Percentiles rank a stretch among this genome's conserved stretches.
Conservation (phyloP, 2,888 invertebrate genomes). For the Erebia aethiops region DNA sequence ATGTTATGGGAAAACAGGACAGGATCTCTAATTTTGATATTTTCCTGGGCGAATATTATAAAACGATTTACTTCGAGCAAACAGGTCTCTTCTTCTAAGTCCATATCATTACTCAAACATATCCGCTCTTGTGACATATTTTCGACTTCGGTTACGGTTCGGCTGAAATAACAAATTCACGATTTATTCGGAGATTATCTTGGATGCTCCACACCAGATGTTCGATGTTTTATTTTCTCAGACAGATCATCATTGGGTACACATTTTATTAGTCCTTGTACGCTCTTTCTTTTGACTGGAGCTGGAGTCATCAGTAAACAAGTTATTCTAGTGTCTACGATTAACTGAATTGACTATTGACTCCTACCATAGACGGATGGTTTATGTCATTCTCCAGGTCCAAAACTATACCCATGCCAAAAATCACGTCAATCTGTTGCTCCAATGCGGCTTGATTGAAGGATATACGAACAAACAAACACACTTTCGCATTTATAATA, state of each 20-base stretch:
- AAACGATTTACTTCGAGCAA: background rate
- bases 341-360: no score
- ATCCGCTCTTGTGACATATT: constrained; percentile 18
- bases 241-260: background rate
- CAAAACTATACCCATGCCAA: no score
- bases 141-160: constrained; percentile 6
- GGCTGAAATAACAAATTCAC: constrained; percentile 9
- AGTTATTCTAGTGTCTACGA: no score
- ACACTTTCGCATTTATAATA: no score
- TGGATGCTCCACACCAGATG: constrained; percentile 1
- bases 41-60: background rate
- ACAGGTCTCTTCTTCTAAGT: constrained; percentile 3
- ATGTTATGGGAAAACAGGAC: no score
- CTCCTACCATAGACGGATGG: no score
- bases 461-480: no score
- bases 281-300: background rate
- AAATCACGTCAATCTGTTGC: no score
- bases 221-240: background rate
- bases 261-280: background rate
- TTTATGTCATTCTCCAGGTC: no score
- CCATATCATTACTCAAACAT: constrained; percentile 15
- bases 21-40: background rate
- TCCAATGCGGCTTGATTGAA: no score
- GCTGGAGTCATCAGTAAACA: no score
- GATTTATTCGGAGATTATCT: constrained; percentile 14